Evolutionary conservation across 2,797 vertebrate species (phyloP).

Genomic region (Crocodylus rhombifer): DNA sequence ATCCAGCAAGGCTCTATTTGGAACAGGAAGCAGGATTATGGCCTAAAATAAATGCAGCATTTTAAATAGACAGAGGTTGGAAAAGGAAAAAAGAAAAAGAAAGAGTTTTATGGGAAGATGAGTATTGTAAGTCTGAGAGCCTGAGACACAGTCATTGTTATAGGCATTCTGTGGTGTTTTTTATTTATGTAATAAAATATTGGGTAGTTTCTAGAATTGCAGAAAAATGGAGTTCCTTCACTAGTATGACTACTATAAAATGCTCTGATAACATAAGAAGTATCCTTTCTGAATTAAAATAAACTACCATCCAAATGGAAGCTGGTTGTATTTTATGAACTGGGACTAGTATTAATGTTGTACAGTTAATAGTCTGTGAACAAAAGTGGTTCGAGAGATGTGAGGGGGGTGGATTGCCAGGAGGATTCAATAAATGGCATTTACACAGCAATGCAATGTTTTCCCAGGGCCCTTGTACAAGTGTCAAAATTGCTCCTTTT

Average conservation of each 20-base stretch:
- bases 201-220: constrained; percentile 29
- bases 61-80: not conserved
- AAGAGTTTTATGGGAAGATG: not conserved
- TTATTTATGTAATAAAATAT: constrained; percentile 65
- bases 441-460: constrained; percentile 44
- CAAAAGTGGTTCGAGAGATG: not conserved
- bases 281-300: not conserved
- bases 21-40: not conserved
- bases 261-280: not conserved
- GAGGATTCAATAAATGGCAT: constrained; percentile 17
- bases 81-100: not conserved
- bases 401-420: constrained; percentile 23
- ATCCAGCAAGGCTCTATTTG: not conserved
- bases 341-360: not conserved
- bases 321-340: not conserved
- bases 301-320: not conserved
- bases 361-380: not conserved
- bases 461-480: too few species aligned
- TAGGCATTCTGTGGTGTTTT: constrained; percentile 27
- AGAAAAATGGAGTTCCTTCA: not conserved
- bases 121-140: constrained; percentile 28
- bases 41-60: not conserved
- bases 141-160: not conserved
- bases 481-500: too few species aligned
- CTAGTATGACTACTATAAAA: not conserved